Evolutionary conservation across 1,140 invertebrate genomes (phyloP), one percentile per base, ranked within the genome.

Genomic region (Euwallacea similis): DNA sequence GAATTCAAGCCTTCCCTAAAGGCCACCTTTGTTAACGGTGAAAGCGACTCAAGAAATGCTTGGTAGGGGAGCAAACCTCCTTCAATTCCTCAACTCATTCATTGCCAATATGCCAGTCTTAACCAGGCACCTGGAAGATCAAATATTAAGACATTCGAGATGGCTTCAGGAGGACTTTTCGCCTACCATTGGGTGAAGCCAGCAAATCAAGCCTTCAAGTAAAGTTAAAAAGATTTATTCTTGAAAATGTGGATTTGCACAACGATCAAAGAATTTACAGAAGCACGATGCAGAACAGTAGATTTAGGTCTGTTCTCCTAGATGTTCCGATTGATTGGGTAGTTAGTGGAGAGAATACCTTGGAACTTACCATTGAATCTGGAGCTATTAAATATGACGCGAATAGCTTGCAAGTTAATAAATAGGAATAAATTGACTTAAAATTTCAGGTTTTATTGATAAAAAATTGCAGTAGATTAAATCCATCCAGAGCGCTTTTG

Each of bases 401-500:
- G 50, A 53, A 61, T 13, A 69, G 66, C 44, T 61, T 69, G 16
- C 58, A 69, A 41, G 6, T 66, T 43, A 56, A 63, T 16, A 7
- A 56, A 4, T 56, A 16, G 21, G 21, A 33, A 33, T 33, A 33
- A 33, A 33, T 33, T 33, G 4, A 4, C 21, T 33, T 33, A 33
- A 4, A 33, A 33, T 33, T 33, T 4, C 21, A 2, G 21, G 21
- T 33, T 33, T 50, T 50, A 11, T 50, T 50, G 46, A 50, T 11
- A 50, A 50, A 50, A 50, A 50, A 50, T 50, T 2, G 21, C 21
- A 33, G 1, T 33, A 2, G 46, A 50, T 76, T 75, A 77, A 61
- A 77, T 76, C 76, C 76, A 77, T 11, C 75, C 76, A 33, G 74
- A 74, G 13, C 73, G 58, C 10, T 73, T 66, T 62, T 69, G 69